Percentiles rank a stretch among this genome's conserved stretches.
phyloP scores from a whole-genome alignment of 2,797 vertebrate species.

The Clarias platycephalus region DNA sequence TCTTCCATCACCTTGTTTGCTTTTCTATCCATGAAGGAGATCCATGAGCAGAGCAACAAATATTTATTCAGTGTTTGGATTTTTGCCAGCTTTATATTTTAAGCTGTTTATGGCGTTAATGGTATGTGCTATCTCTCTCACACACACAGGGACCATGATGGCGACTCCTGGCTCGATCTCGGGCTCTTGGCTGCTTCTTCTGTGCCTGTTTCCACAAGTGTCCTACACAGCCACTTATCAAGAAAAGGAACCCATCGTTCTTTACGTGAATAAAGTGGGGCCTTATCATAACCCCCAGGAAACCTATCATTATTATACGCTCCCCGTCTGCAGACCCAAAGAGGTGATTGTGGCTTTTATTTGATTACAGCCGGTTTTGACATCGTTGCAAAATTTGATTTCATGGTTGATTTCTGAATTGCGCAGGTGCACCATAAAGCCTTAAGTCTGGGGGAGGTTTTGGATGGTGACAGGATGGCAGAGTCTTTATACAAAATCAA shows the following conservation, averaged over 20 bases:
- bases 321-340: conserved; percentile 87
- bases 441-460: conserved; percentile 87
- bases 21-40: background rate
- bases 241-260: conserved; percentile 79
- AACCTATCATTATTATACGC: conserved; percentile 92
- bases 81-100: background rate
- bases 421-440: conserved; percentile 84
- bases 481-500: conserved; percentile 85
- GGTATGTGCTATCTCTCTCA: too few relatives aligned
- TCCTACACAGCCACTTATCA: conserved; percentile 76
- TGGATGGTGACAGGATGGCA: conserved; percentile 92
- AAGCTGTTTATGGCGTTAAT: background rate
- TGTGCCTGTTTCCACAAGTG: conserved; percentile 64
- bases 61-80: background rate
- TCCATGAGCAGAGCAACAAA: background rate
- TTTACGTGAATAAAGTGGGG: conserved; percentile 94
- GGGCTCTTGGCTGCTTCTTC: conserved; percentile 62
- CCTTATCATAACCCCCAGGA: conserved; percentile 95
- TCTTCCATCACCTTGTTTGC: background rate
- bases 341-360: conserved; percentile 72
- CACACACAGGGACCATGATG: conserved; percentile 57
- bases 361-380: background rate
- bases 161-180: conserved; percentile 59
- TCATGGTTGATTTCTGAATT: background rate
- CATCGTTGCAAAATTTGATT: too few relatives aligned